Conservation (phyloP, 2,888 invertebrate species). For the Parelbella ahira region DNA sequence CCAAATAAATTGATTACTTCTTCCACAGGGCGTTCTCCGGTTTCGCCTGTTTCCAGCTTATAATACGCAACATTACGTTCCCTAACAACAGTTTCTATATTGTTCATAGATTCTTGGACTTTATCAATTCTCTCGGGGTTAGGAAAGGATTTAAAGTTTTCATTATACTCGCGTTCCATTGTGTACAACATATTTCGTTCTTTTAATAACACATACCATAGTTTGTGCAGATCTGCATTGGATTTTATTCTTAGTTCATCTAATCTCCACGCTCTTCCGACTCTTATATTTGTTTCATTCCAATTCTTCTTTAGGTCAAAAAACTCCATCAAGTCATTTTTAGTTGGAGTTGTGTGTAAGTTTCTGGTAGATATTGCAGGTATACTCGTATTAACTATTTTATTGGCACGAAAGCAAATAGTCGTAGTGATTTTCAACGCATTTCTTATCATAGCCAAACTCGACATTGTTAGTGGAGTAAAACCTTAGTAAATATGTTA, state of each 20-base stretch:
- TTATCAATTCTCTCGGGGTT: constrained; percentile 96
- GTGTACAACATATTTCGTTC: constrained; percentile 98
- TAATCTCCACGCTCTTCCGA: constrained; percentile 91
- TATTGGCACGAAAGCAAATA: constrained; percentile 42
- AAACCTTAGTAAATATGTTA: too few relatives aligned
- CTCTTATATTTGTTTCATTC: constrained; percentile 86
- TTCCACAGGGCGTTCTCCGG: constrained; percentile 87
- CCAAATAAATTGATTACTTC: constrained; percentile 82
- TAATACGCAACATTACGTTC: constrained; percentile 96
- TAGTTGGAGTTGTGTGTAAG: too few relatives aligned
- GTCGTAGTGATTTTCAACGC: constrained; percentile 38
- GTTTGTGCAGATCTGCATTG: constrained; percentile 96
- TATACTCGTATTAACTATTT: constrained; percentile 35
- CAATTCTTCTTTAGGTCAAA: constrained; percentile 94
- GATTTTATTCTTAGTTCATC: constrained; percentile 97
- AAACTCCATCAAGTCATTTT: constrained; percentile 88
- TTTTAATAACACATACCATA: constrained; percentile 95
- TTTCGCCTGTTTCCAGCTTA: constrained; percentile 92
- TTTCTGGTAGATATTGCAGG: constrained; percentile 22
- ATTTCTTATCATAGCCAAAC: constrained; percentile 36
- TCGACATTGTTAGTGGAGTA: constrained; percentile 18
- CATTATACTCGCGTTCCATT: constrained; percentile 92
- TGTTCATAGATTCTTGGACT: constrained; percentile 96
- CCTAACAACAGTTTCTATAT: constrained; percentile 92
- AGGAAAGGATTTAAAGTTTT: constrained; percentile 86